Evolutionary conservation across 2,888 invertebrate genomes (phyloP).

Genomic region (Trisateles emortualis): DNA sequence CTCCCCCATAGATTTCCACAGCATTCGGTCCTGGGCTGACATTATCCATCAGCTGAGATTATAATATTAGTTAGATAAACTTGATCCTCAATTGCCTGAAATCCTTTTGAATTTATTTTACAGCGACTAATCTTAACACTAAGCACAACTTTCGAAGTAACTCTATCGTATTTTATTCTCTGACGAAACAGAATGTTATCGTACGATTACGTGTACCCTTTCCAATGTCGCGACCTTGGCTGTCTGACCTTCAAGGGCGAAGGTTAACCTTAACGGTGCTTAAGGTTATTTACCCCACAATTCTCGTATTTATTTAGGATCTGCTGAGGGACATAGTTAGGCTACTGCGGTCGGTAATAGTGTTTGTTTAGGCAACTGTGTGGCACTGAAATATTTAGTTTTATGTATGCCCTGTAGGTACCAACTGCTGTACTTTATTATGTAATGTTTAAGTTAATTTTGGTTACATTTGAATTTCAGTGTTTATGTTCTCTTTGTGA

Average conservation of each 20-base stretch:
- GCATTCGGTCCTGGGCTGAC: no score
- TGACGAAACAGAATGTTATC: background rate
- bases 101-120: no score
- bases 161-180: no score
- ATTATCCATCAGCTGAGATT: no score
- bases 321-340: background rate
- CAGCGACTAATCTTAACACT: no score
- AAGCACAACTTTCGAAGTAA: no score
- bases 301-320: conserved; percentile 12
- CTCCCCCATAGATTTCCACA: no score
- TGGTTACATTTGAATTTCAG: background rate
- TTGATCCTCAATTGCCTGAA: no score
- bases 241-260: conserved; percentile 35
- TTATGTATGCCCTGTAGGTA: no score
- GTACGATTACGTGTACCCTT: conserved; percentile 38
- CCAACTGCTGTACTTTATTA: background rate
- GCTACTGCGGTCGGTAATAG: background rate
- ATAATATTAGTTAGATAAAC: no score
- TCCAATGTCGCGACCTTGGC: conserved; percentile 42
- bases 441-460: background rate
- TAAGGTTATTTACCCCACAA: conserved; percentile 11
- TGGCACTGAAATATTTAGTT: background rate
- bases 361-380: background rate
- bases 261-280: conserved; percentile 14
- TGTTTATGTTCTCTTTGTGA: background rate